Evolutionary conservation across 1,140 invertebrate species (phyloP).

Genomic region (Brachionus plicatilis): DNA sequence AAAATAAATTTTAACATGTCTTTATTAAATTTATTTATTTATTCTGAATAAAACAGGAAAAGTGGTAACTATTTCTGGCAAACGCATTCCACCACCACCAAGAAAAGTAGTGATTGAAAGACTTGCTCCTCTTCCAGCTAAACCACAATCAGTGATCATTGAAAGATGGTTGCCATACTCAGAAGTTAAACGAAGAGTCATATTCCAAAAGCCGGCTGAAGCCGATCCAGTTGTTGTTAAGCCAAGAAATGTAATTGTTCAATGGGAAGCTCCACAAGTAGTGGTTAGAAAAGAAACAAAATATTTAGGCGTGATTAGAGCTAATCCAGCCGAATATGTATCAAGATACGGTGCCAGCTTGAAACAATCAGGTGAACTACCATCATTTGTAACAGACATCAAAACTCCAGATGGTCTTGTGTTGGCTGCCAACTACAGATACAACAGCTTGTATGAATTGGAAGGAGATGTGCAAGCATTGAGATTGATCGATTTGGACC

Average conservation of each 20-base stretch:
- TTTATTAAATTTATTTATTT: neutral
- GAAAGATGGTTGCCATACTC: conserved; percentile 41
- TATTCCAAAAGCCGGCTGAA: conserved; percentile 31
- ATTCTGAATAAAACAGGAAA: neutral
- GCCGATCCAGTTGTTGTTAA: conserved; percentile 16
- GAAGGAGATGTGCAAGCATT: conserved; percentile 36
- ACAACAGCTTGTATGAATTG: conserved; percentile 32
- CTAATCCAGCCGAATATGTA: conserved; percentile 31
- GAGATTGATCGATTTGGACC: conserved; percentile 9
- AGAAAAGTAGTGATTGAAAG: conserved; percentile 41
- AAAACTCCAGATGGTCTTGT: conserved; percentile 16
- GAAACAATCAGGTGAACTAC: conserved; percentile 21
- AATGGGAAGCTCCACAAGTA: conserved; percentile 37
- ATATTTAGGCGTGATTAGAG: conserved; percentile 36
- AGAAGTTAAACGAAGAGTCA: conserved; percentile 35
- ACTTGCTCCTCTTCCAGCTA: conserved; percentile 37
- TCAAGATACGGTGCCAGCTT: conserved; percentile 31
- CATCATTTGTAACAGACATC: conserved; percentile 20
- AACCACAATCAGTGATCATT: conserved; percentile 38
- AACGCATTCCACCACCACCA: conserved; percentile 39
- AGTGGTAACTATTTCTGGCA: conserved; percentile 23
- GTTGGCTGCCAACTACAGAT: conserved; percentile 29
- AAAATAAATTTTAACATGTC: too few relatives aligned
- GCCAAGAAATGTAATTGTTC: conserved; percentile 37
- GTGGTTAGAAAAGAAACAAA: neutral